A percentile compares a stretch with the other conserved stretches of the same genome.
These are phyloP conservation scores for Varanus komodoensis DNA, from an alignment of 2,113 vertebrate species.

Conservation along the genomic window DNA sequence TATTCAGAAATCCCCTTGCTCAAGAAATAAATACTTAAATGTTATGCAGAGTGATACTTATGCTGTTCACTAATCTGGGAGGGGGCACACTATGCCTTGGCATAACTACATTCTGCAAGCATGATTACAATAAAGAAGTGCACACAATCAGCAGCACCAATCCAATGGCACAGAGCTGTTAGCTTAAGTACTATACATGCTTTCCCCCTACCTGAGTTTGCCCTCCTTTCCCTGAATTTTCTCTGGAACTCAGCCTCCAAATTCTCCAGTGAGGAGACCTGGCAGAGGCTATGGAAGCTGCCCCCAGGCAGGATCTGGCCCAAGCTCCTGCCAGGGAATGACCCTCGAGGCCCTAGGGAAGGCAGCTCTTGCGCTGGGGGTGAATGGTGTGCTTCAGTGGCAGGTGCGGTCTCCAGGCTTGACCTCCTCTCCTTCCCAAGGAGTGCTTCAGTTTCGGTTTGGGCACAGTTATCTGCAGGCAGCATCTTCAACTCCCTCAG, in stretches of 20 bases:
- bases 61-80: neutral
- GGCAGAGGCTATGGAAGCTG: constrained; percentile 83
- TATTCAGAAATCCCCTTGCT: too few species aligned
- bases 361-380: constrained; percentile 71
- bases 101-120: neutral
- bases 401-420: constrained; percentile 60
- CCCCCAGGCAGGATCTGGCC: constrained; percentile 68
- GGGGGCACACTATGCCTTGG: neutral
- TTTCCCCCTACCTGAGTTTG: constrained; percentile 79
- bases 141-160: neutral
- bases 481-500: constrained; percentile 85
- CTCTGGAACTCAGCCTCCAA: constrained; percentile 82
- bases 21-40: neutral
- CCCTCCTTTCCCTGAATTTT: constrained; percentile 77
- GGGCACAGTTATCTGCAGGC: constrained; percentile 82
- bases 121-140: neutral
- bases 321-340: constrained; percentile 72
- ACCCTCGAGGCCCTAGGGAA: constrained; percentile 71
- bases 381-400: constrained; percentile 51
- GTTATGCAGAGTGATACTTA: too few species aligned
- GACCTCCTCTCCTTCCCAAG: constrained; percentile 84
- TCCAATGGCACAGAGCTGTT: neutral
- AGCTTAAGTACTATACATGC: constrained; percentile 52
- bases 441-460: constrained; percentile 86
- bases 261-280: constrained; percentile 88